Conservation (phyloP, 2,113 vertebrate genomes). For the Copsychus sechellarum region DNA sequence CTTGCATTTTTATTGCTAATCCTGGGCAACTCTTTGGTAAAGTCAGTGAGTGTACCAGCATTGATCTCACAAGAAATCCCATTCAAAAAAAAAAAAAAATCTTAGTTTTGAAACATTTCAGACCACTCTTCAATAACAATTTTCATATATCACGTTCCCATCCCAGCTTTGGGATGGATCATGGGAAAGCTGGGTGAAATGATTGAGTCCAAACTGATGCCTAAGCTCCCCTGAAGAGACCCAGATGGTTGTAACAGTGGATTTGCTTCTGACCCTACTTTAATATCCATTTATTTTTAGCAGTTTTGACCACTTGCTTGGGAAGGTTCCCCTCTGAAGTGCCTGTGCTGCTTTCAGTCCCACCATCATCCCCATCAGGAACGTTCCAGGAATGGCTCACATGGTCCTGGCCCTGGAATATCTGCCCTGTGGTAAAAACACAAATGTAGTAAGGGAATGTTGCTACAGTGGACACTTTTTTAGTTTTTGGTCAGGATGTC, state of each 20-base stretch:
- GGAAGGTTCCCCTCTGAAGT: background rate
- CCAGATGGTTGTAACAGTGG: background rate
- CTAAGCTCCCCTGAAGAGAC: background rate
- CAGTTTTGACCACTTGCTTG: background rate
- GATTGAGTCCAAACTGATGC: background rate
- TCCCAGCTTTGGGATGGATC: background rate
- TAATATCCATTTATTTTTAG: background rate
- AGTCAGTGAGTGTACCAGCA: background rate
- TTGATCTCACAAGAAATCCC: background rate
- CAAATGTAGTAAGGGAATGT: background rate
- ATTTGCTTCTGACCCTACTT: background rate
- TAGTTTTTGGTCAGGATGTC: background rate
- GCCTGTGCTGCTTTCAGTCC: background rate
- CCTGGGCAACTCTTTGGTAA: background rate
- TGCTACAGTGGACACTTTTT: background rate
- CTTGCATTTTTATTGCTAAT: background rate
- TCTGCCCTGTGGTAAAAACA: background rate
- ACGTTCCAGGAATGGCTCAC: accelerated
- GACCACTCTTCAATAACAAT: background rate
- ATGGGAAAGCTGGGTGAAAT: background rate
- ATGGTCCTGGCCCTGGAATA: too few species aligned
- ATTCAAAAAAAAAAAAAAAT: background rate
- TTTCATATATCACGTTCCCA: background rate
- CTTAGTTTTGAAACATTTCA: background rate
- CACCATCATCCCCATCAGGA: accelerated